phyloP scores from a whole-genome alignment of 2,113 vertebrate species.

The Pluvianellus socialis region DNA sequence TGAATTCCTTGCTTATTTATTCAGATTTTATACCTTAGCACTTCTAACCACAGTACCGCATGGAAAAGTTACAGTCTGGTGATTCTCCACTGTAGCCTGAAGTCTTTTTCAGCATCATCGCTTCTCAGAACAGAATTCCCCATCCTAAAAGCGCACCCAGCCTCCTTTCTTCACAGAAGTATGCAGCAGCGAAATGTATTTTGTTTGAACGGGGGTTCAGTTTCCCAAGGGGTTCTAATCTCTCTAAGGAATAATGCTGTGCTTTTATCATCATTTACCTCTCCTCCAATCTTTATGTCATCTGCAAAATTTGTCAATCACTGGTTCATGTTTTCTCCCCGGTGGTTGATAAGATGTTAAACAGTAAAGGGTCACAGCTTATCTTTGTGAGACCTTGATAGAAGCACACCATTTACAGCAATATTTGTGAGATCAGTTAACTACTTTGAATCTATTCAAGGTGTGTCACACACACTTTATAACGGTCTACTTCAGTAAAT shows the following conservation, averaged over 20 bases:
- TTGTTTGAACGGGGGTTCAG: neutral
- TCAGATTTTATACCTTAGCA: neutral
- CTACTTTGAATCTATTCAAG: neutral
- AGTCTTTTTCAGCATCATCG: neutral
- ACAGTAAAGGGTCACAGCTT: slow-evolving; percentile 21
- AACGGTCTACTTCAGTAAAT: neutral
- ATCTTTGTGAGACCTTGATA: slow-evolving; percentile 20
- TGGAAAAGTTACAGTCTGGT: neutral
- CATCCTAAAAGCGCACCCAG: neutral
- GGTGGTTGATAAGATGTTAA: slow-evolving; percentile 23
- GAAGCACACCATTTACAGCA: neutral
- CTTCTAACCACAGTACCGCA: neutral
- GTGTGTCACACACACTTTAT: neutral
- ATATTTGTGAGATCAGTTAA: slow-evolving; percentile 13
- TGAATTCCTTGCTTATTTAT: neutral
- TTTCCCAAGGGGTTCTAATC: slow-evolving; percentile 17
- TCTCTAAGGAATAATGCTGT: slow-evolving; percentile 4
- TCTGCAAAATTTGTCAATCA: slow-evolving; percentile 53
- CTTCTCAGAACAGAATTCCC: neutral
- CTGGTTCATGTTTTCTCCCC: neutral
- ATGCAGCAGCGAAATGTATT: neutral
- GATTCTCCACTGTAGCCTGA: neutral
- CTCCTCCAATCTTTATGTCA: slow-evolving; percentile 17
- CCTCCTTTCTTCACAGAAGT: neutral
- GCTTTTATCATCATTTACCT: slow-evolving; percentile 4